Evolutionary conservation across 2,797 vertebrate species (phyloP), one percentile per base, ranked within the genome.

Genomic region (Myripristis jacobus): DNA sequence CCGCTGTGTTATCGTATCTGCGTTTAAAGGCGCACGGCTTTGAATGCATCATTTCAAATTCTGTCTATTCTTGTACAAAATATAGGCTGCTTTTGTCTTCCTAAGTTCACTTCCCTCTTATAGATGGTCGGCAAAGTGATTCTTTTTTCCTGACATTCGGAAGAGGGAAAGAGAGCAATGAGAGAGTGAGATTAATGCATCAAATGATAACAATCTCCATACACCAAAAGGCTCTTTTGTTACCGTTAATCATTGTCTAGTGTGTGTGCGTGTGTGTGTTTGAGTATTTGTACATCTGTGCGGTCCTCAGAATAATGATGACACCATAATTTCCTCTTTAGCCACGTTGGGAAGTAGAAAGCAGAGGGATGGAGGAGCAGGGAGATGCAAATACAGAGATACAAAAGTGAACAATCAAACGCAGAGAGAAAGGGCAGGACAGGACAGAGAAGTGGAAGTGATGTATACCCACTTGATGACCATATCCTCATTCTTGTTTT

Each of bases 131-230:
- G 22, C 54, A 53, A 80, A 69, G 65, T 77, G 66, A 74, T 76
- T 86, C 46, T 52, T 79, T 55, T 84, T 66, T 18, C 65, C 22
- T 47, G 41, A 51, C 59, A 75, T 70, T 66, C 73, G 57, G 68
- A 64, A 29, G 53, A 58, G 56, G 46, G 24, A 69, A 66, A 57
- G 44, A 13, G 61, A 60, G 50, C 54, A 56, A 70, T 6, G 46
- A n/a, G 44, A 63, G 50, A 62, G 69, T 66, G 58, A 80, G 81
- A 92, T 87, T 86, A 88, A 84, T 81, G 75, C 77, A 81, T 88
- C 65, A 84, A 70, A 83, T 86, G 89, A 92, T 93, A 86, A 92
- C 74, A 80, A 89, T 92, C 90, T 85, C 55, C 54, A 70, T 76
- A 81, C 77, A 85, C 79, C 53, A 83, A 83, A 85, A 85, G 68